phyloP scores from a whole-genome alignment of 2,113 vertebrate species.

The Gobiocypris rarus region DNA sequence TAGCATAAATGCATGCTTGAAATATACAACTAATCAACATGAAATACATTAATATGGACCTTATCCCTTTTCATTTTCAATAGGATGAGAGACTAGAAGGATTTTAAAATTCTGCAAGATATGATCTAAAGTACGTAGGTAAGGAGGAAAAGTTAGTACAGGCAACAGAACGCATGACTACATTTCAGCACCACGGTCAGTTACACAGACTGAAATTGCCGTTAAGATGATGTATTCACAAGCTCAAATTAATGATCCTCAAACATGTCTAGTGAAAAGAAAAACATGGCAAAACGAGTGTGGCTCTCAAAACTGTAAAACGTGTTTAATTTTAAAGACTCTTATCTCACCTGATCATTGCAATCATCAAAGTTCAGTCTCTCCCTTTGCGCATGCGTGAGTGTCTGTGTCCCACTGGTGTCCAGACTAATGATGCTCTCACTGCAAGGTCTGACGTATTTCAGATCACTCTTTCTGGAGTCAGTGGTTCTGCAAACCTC shows the following conservation, averaged over 20 bases:
- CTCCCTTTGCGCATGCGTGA: slow-evolving; percentile 3
- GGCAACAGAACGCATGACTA: not conserved
- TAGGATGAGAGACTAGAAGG: not conserved
- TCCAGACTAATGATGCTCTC: too few relatives aligned
- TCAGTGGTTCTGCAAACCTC: too few relatives aligned
- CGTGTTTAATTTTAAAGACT: too few relatives aligned
- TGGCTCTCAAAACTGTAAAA: not conserved
- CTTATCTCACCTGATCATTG: slow-evolving; percentile 46
- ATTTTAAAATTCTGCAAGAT: not conserved
- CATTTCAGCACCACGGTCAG: slow-evolving; percentile 32
- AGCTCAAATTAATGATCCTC: not conserved
- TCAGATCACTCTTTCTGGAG: too few relatives aligned
- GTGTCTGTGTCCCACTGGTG: too few relatives aligned
- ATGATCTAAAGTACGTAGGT: not conserved
- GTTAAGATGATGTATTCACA: not conserved
- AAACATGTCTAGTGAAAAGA: not conserved
- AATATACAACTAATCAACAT: not conserved
- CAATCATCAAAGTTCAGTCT: not conserved
- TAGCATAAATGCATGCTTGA: not conserved
- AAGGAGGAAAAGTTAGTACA: not conserved
- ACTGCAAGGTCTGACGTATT: too few relatives aligned
- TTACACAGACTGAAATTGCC: slow-evolving; percentile 9
- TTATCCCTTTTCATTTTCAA: not conserved
- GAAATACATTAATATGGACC: not conserved
- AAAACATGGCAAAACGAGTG: not conserved